Conservation (phyloP, 2,888 invertebrate species). For the Spatulosminthurus flaviceps region DNA sequence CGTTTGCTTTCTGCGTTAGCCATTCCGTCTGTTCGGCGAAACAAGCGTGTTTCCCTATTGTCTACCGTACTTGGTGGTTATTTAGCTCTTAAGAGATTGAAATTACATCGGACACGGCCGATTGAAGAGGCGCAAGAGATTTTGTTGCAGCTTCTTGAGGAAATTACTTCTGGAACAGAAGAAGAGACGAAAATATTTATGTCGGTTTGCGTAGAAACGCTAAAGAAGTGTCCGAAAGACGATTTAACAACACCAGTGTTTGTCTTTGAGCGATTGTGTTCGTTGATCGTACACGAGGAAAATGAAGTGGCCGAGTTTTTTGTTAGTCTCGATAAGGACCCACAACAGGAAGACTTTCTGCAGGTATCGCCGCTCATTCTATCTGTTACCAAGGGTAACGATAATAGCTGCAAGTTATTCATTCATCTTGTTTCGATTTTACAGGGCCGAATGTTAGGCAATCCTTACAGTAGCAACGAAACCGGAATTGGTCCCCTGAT, state of each 20-base stretch:
- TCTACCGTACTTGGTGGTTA: slow-evolving; percentile 90
- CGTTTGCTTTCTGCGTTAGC: slow-evolving; percentile 59
- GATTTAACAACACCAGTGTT: slow-evolving; percentile 97
- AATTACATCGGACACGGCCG: slow-evolving; percentile 92
- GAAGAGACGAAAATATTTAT: slow-evolving; percentile 96
- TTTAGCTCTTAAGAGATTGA: slow-evolving; percentile 85
- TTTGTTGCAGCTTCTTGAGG: slow-evolving; percentile 79
- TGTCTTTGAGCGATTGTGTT: slow-evolving; percentile 95
- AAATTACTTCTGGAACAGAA: slow-evolving; percentile 77
- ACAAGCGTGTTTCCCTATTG: slow-evolving; percentile 59
- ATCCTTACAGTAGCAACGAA: slow-evolving; percentile 95
- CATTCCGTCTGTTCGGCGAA: slow-evolving; percentile 62
- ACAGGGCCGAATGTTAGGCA: slow-evolving; percentile 94
- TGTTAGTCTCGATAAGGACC: slow-evolving; percentile 95
- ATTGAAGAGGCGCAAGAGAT: slow-evolving; percentile 98
- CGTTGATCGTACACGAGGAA: slow-evolving; percentile 96
- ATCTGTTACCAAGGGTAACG: too few species aligned
- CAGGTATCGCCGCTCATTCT: too few species aligned
- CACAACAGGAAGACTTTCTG: slow-evolving; percentile 98
- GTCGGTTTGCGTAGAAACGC: slow-evolving; percentile 95
- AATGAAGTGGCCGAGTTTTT: slow-evolving; percentile 97
- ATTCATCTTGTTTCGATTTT: slow-evolving; percentile 33
- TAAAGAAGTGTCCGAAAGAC: slow-evolving; percentile 87
- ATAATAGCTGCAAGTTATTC: too few species aligned
- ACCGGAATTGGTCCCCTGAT: slow-evolving; percentile 95